These are phyloP conservation scores for Scomber japonicus DNA, from an alignment of 2,113 vertebrate species.

Conservation along the genomic window DNA sequence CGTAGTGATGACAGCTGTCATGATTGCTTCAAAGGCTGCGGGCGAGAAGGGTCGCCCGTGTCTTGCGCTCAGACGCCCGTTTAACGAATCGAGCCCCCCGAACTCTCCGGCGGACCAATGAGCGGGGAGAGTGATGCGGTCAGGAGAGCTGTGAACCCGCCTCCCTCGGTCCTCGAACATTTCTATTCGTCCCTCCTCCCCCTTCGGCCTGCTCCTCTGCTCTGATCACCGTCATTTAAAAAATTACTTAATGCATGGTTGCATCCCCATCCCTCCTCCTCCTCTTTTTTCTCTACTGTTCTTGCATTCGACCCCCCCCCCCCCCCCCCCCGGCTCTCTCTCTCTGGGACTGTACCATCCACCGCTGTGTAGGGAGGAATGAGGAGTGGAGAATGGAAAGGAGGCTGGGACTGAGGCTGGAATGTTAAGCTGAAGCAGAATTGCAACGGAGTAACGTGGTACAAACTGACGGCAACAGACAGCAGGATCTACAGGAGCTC, in stretches of 20 bases:
- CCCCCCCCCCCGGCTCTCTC: not conserved
- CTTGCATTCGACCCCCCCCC: conserved; percentile 34
- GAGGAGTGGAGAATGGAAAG: conserved; percentile 56
- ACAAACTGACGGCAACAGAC: conserved; percentile 49
- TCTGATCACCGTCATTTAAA: conserved; percentile 80
- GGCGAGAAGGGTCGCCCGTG: conserved; percentile 47
- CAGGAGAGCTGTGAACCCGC: conserved; percentile 68
- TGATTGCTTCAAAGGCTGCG: conserved; percentile 56
- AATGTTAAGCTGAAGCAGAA: conserved; percentile 70
- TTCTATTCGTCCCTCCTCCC: conserved; percentile 47
- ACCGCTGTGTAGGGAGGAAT: conserved; percentile 39
- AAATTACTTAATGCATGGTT: conserved; percentile 80
- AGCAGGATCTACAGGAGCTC: conserved; percentile 19
- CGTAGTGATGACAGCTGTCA: conserved; percentile 79
- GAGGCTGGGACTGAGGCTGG: conserved; percentile 60
- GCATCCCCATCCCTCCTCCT: conserved; percentile 26
- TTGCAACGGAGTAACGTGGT: conserved; percentile 1
- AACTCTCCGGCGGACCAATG: conserved; percentile 50
- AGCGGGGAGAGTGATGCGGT: conserved; percentile 34
- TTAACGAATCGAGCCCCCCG: conserved; percentile 9
- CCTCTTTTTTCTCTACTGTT: conserved; percentile 43
- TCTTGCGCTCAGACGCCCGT: conserved; percentile 49
- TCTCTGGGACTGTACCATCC: conserved; percentile 62
- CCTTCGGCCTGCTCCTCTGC: conserved; percentile 57
- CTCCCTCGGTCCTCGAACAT: conserved; percentile 36